A percentile compares a stretch with the other conserved stretches of the same genome.
These are phyloP conservation scores for Gorsachius goisagi DNA, from an alignment of 2,113 vertebrate genomes.

Conservation along the genomic window DNA sequence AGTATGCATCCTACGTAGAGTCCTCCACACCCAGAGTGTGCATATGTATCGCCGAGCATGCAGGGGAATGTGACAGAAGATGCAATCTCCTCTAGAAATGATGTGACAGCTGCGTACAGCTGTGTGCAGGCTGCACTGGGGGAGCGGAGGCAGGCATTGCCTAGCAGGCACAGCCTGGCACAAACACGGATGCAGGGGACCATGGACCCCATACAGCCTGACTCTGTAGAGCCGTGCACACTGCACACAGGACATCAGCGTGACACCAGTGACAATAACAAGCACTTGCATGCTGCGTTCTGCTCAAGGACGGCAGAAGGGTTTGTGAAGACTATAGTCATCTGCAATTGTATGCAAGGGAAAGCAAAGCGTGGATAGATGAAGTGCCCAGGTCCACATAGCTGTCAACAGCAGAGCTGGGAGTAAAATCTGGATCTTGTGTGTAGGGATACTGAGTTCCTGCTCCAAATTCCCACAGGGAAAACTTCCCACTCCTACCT, in stretches of 20 bases:
- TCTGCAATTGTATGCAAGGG: neutral
- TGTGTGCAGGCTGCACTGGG: neutral
- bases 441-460: neutral
- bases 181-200: neutral
- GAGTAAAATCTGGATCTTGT: neutral
- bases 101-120: slow-evolving; percentile 44
- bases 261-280: neutral
- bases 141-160: neutral
- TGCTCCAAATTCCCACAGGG: neutral
- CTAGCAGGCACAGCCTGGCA: neutral
- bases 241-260: neutral
- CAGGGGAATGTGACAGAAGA: slow-evolving; percentile 16
- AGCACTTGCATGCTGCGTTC: neutral
- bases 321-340: neutral
- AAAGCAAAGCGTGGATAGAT: neutral
- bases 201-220: neutral
- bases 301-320: neutral
- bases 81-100: neutral
- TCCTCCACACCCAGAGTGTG: neutral
- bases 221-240: neutral
- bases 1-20: neutral
- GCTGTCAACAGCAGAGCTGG: neutral
- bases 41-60: neutral
- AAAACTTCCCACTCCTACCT: neutral
- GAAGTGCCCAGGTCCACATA: neutral